These are phyloP conservation scores for Heliothis peltigera DNA, from an alignment of 2,888 invertebrate species.

Conservation along the genomic window DNA sequence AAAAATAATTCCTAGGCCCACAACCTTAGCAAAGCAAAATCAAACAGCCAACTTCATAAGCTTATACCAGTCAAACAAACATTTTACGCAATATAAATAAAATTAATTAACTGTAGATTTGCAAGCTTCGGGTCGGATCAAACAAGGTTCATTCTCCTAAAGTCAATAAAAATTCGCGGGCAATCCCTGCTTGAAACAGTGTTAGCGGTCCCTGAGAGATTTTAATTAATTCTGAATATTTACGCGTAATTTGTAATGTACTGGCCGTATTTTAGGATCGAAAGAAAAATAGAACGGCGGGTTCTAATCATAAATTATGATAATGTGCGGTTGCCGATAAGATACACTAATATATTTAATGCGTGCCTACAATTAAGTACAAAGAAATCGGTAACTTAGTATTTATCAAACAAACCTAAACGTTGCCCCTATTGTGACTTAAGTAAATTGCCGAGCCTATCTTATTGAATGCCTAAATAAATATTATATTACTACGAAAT, in stretches of 20 bases:
- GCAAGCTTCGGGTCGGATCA: conserved; percentile 44
- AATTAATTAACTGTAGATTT: conserved; percentile 58
- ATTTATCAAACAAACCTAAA: not conserved
- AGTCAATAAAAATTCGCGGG: conserved; percentile 59
- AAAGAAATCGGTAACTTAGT: not conserved
- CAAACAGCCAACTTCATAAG: conserved; percentile 21
- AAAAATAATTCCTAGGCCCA: not conserved
- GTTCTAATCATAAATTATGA: conserved; percentile 15
- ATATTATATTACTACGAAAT: conserved; percentile 2
- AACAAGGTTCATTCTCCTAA: conserved; percentile 47
- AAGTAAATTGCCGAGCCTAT: not conserved
- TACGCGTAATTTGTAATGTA: conserved; percentile 48
- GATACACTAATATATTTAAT: too few relatives aligned
- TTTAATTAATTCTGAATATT: conserved; percentile 62
- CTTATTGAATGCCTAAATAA: not conserved
- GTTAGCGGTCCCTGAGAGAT: conserved; percentile 49
- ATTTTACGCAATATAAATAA: conserved; percentile 44
- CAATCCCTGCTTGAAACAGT: conserved; percentile 36
- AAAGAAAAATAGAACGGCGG: conserved; percentile 45
- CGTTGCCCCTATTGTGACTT: too few relatives aligned
- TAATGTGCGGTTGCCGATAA: conserved; percentile 3
- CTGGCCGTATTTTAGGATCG: conserved; percentile 33
- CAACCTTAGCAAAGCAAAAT: conserved; percentile 1
- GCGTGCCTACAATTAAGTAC: too few relatives aligned
- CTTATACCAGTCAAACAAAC: conserved; percentile 16